Conservation (phyloP, 2,113 vertebrate genomes). For the Tetrao urogallus region DNA sequence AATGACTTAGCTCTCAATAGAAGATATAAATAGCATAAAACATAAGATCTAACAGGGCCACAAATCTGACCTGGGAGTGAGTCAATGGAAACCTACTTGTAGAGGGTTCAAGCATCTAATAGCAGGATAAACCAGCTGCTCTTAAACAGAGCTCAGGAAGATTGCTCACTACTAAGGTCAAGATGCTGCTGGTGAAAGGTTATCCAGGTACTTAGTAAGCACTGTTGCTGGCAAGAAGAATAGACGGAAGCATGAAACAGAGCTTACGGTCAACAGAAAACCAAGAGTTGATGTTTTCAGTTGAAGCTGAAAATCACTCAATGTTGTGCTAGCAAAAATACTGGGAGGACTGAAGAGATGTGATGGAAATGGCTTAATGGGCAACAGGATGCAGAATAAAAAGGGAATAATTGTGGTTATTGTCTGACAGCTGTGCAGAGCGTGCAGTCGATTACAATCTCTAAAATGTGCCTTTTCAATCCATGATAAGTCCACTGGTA, state of each 20-base stretch:
- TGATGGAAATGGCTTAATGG: slow-evolving; percentile 44
- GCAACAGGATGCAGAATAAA: slow-evolving; percentile 50
- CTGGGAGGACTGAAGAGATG: slow-evolving; percentile 16
- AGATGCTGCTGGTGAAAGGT: neutral
- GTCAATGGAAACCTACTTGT: neutral
- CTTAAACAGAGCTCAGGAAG: neutral
- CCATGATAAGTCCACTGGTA: neutral
- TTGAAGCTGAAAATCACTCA: slow-evolving; percentile 32
- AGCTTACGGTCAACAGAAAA: slow-evolving; percentile 28
- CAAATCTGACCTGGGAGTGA: neutral
- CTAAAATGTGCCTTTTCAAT: slow-evolving; percentile 13
- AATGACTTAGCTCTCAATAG: neutral
- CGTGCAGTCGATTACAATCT: neutral
- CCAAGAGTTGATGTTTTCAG: neutral
- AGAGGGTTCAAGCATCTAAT: neutral
- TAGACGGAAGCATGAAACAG: neutral
- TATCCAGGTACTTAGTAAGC: neutral
- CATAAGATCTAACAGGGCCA: neutral
- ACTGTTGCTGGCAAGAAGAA: neutral
- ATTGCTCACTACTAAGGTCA: neutral
- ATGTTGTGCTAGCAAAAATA: slow-evolving; percentile 32
- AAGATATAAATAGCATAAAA: neutral
- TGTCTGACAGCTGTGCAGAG: slow-evolving; percentile 59
- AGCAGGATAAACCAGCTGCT: neutral
- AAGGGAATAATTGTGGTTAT: slow-evolving; percentile 59